These are phyloP conservation scores for Percopsis transmontana DNA, from an alignment of 2,113 vertebrate genomes.

Conservation along the genomic window DNA sequence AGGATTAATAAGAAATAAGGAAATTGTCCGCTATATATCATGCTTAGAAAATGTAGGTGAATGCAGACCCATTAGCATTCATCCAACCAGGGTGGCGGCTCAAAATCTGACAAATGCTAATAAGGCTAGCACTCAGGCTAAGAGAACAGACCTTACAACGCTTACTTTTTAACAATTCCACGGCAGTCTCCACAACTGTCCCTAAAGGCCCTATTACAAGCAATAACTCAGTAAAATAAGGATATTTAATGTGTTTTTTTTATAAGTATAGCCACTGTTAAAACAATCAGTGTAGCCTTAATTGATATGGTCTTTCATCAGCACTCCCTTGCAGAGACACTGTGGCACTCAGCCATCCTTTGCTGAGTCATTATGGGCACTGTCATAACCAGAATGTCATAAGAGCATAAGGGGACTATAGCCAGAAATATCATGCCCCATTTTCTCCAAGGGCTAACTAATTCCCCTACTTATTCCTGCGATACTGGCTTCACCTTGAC, in stretches of 20 bases:
- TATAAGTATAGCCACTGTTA: conserved; percentile 1
- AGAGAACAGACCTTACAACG: neutral
- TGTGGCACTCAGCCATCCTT: conserved; percentile 24
- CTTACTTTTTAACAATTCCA: neutral
- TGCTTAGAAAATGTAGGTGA: too few species aligned
- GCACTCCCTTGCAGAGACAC: conserved; percentile 28
- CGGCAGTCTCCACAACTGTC: conserved; percentile 20
- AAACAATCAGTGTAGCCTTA: conserved; percentile 3
- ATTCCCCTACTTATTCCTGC: conserved; percentile 29
- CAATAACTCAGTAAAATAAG: neutral
- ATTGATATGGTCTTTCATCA: conserved; percentile 9
- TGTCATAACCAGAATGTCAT: conserved; percentile 17
- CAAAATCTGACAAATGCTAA: too few species aligned
- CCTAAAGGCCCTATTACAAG: conserved; percentile 9
- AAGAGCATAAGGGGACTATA: conserved; percentile 20
- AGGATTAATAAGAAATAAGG: conserved; percentile 34
- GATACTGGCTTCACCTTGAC: conserved; percentile 59
- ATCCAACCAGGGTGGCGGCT: neutral
- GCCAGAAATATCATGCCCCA: conserved; percentile 33
- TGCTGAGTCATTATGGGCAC: conserved; percentile 40
- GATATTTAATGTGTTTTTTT: conserved; percentile 11
- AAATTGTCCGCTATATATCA: conserved; percentile 23
- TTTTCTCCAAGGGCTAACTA: conserved; percentile 35
- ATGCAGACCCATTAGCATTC: conserved; percentile 5
- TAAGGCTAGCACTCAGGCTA: too few species aligned